Conservation (phyloP, 2,113 vertebrate species). For the Dromaius novaehollandiae region DNA sequence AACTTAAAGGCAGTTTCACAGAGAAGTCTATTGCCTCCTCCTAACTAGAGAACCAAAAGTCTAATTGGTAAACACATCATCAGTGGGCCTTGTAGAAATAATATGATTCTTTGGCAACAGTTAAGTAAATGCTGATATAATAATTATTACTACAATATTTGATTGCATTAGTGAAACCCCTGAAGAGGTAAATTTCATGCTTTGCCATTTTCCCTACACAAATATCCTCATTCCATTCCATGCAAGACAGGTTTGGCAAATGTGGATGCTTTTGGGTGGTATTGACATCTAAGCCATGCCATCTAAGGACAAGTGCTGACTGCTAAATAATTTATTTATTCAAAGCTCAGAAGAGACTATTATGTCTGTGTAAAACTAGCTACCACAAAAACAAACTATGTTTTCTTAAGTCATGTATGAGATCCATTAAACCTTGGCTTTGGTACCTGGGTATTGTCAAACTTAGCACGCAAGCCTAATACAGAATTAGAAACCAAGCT, state of each 20-base stretch:
- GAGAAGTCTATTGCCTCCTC: neutral
- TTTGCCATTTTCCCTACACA: slow-evolving; percentile 18
- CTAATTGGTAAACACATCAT: neutral
- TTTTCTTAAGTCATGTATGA: slow-evolving; percentile 16
- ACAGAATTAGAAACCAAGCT: slow-evolving; percentile 20
- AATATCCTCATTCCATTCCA: slow-evolving; percentile 17
- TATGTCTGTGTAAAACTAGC: neutral
- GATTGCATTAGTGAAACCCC: neutral
- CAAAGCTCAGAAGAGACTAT: slow-evolving; percentile 46
- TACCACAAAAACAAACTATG: neutral
- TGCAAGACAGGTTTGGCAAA: slow-evolving; percentile 39
- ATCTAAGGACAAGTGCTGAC: slow-evolving; percentile 48
- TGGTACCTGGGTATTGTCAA: neutral
- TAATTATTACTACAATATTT: neutral
- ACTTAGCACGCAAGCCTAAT: neutral
- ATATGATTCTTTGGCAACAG: neutral
- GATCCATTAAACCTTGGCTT: slow-evolving; percentile 36
- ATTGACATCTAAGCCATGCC: slow-evolving; percentile 32
- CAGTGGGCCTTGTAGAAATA: neutral
- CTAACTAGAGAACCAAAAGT: neutral
- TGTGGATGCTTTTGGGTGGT: slow-evolving; percentile 2
- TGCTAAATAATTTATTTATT: slow-evolving; percentile 60
- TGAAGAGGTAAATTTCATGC: slow-evolving; percentile 45
- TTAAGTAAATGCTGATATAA: neutral
- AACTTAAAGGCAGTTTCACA: neutral